These are phyloP conservation scores for Dromius quadrimaculatus DNA, from an alignment of 2,888 invertebrate genomes.

Conservation along the genomic window DNA sequence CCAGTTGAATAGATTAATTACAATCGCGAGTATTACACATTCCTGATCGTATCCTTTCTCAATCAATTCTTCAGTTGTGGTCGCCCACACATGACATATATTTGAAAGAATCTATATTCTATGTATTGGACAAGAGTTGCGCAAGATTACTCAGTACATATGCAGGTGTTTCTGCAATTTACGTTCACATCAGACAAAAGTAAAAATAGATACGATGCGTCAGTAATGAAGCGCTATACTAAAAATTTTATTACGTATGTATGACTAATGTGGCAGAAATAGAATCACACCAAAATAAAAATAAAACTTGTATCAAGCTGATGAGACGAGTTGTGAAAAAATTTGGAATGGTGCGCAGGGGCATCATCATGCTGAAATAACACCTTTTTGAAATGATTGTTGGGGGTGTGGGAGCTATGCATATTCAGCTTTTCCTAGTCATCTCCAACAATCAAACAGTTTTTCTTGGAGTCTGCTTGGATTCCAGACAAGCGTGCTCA, in stretches of 20 bases:
- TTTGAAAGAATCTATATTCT: background rate
- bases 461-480: no score
- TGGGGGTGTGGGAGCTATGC: no score
- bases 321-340: no score
- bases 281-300: no score
- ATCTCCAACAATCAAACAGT: no score
- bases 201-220: constrained; percentile 4
- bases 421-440: no score
- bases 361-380: no score
- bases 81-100: constrained; percentile 5
- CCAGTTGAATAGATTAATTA: background rate
- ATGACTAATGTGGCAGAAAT: background rate
- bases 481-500: no score
- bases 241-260: background rate
- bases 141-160: background rate
- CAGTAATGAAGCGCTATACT: background rate
- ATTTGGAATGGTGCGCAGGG: no score
- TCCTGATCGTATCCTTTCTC: constrained; percentile 5
- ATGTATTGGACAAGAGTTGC: background rate
- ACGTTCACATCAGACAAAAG: background rate
- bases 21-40: background rate
- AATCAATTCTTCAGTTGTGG: background rate
- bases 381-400: no score
- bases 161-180: constrained; percentile 8
- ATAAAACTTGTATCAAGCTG: no score